A percentile compares a stretch with the other conserved stretches of the same genome.
Evolutionary conservation across 2,888 invertebrate species (phyloP).

Genomic region (Lottia scabra): DNA sequence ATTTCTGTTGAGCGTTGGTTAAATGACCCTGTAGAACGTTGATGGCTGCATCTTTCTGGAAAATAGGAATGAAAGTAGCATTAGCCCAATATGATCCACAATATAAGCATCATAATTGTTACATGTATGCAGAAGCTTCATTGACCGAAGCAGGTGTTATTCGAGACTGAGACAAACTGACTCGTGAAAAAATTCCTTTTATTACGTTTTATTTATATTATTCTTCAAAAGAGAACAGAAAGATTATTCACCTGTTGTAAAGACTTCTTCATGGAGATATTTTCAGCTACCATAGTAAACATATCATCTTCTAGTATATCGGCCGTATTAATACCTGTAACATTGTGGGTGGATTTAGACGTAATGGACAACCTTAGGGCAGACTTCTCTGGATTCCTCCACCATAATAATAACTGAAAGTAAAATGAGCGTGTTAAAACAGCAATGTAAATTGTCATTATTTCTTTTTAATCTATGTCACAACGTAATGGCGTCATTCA

Average conservation of each 20-base stretch:
- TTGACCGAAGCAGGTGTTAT: too few species aligned
- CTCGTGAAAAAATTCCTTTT: too few species aligned
- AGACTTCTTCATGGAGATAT: conserved; percentile 47
- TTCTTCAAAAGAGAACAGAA: too few species aligned
- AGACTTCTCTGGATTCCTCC: conserved; percentile 38
- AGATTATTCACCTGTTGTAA: conserved; percentile 42
- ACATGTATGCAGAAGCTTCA: too few species aligned
- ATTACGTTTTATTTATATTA: too few species aligned
- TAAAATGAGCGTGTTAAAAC: neutral
- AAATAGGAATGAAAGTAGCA: conserved; percentile 13
- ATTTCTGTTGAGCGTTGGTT: conserved; percentile 41
- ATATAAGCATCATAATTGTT: too few species aligned
- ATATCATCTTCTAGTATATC: conserved; percentile 49
- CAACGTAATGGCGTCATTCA: too few species aligned
- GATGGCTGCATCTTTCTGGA: conserved; percentile 52
- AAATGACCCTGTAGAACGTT: conserved; percentile 47
- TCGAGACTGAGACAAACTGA: too few species aligned
- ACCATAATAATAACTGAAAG: conserved; percentile 49
- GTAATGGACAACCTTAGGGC: conserved; percentile 26
- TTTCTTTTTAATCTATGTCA: too few species aligned
- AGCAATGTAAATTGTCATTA: too few species aligned
- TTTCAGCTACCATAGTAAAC: conserved; percentile 50
- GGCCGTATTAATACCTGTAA: conserved; percentile 23
- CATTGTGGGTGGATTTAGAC: conserved; percentile 23
- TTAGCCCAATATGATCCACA: neutral